These are phyloP conservation scores for Priapulus caudatus DNA, from an alignment of 2,888 invertebrate genomes.

Conservation along the genomic window DNA sequence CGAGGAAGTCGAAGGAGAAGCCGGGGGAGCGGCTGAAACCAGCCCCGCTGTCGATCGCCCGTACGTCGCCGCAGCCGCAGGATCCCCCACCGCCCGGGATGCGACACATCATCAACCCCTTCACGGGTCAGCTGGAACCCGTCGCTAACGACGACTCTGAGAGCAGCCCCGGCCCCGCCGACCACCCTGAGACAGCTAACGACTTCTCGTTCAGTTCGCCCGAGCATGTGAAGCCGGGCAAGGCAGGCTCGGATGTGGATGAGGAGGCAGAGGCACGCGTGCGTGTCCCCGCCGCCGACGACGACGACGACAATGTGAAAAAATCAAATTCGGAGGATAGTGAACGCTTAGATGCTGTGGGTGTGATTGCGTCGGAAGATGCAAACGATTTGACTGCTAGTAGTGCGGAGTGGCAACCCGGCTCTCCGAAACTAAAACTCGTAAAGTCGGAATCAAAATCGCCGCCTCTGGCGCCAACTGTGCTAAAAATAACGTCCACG, in stretches of 20 bases:
- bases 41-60: neutral
- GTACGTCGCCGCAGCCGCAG: neutral
- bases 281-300: too few relatives aligned
- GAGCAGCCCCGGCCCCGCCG: neutral
- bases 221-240: neutral
- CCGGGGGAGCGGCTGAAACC: too few relatives aligned
- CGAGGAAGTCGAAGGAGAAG: slow-evolving; percentile 20
- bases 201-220: neutral
- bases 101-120: slow-evolving; percentile 75
- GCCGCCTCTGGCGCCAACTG: neutral
- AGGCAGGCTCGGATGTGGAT: neutral
- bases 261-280: too few relatives aligned
- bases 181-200: neutral
- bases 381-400: too few relatives aligned
- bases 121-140: slow-evolving; percentile 69
- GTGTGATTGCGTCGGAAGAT: too few relatives aligned
- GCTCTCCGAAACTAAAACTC: neutral
- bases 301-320: too few relatives aligned
- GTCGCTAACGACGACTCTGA: slow-evolving; percentile 49
- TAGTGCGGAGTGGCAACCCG: neutral
- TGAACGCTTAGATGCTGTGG: too few relatives aligned
- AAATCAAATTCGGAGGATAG: neutral
- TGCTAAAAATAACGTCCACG: slow-evolving; percentile 1
- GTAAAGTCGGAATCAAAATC: neutral
- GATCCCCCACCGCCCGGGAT: slow-evolving; percentile 22